phyloP scores from a whole-genome alignment of 2,113 vertebrate species.

The Oryzias melastigma region DNA sequence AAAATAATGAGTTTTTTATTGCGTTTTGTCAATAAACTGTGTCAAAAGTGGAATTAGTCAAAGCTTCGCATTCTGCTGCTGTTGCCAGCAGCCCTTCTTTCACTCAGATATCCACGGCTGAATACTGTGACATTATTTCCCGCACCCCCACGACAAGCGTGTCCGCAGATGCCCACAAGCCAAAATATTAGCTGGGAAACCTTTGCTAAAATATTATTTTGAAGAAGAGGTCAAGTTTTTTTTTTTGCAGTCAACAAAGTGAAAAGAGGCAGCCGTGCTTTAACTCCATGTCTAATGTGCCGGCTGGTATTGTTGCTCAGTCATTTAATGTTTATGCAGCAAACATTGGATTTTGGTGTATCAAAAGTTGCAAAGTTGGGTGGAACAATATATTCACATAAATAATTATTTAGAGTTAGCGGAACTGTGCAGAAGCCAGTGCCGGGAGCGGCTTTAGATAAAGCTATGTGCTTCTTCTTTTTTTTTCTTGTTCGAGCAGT shows the following conservation, averaged over 20 bases:
- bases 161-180: slow-evolving; percentile 75
- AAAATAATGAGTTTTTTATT: slow-evolving; percentile 83
- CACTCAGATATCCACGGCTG: slow-evolving; percentile 77
- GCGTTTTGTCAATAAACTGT: slow-evolving; percentile 80
- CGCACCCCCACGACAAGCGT: slow-evolving; percentile 77
- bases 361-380: slow-evolving; percentile 42
- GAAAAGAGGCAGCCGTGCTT: slow-evolving; percentile 60
- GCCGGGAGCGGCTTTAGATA: slow-evolving; percentile 47
- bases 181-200: slow-evolving; percentile 74
- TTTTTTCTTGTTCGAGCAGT: slow-evolving; percentile 65
- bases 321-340: slow-evolving; percentile 65
- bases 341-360: slow-evolving; percentile 57
- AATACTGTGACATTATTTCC: slow-evolving; percentile 83
- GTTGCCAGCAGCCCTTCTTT: slow-evolving; percentile 77
- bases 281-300: slow-evolving; percentile 70
- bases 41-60: slow-evolving; percentile 84
- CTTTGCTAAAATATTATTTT: slow-evolving; percentile 79
- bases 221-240: slow-evolving; percentile 79
- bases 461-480: slow-evolving; percentile 19
- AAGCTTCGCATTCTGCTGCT: slow-evolving; percentile 74
- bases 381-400: slow-evolving; percentile 60
- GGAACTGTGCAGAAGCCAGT: slow-evolving; percentile 43
- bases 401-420: slow-evolving; percentile 64
- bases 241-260: slow-evolving; percentile 64
- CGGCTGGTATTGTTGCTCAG: slow-evolving; percentile 63